phyloP scores from a whole-genome alignment of 2,888 invertebrate genomes.

The Cantharis rufa region DNA sequence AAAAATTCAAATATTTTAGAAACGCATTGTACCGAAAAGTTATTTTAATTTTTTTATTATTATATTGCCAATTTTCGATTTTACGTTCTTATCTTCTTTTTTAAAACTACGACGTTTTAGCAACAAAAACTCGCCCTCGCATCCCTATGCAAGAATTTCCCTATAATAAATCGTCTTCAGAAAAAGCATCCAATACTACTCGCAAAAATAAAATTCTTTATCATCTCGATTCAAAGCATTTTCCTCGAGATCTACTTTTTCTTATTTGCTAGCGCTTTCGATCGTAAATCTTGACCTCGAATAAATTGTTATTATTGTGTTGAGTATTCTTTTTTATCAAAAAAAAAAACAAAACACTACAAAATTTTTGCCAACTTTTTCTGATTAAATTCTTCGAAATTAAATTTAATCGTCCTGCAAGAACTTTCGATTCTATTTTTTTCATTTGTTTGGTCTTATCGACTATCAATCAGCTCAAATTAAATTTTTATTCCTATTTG shows the following conservation, averaged over 20 bases:
- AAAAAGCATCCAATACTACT: conserved; percentile 21
- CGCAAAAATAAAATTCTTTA: conserved; percentile 21
- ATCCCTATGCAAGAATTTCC: conserved; percentile 9
- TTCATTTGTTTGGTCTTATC: neutral
- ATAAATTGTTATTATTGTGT: conserved; percentile 14
- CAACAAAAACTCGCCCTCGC: conserved; percentile 8
- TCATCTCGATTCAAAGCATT: conserved; percentile 21
- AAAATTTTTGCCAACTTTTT: neutral
- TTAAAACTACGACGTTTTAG: neutral
- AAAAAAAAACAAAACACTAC: conserved; percentile 1
- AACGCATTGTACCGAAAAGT: neutral
- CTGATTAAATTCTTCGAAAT: neutral
- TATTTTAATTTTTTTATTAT: neutral
- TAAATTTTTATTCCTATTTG: neutral
- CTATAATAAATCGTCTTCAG: conserved; percentile 20
- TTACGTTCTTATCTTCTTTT: neutral
- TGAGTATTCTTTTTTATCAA: neutral
- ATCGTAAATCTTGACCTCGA: conserved; percentile 17
- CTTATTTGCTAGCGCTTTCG: conserved; percentile 14
- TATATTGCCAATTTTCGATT: neutral
- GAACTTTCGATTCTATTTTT: neutral
- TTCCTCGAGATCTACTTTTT: conserved; percentile 16
- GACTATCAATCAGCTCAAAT: neutral
- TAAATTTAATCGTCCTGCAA: neutral
- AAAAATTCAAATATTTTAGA: conserved; percentile 6